Base-by-base conservation (phyloP, 1,140 invertebrate genomes). In the Zophobas atratus region DNA sequence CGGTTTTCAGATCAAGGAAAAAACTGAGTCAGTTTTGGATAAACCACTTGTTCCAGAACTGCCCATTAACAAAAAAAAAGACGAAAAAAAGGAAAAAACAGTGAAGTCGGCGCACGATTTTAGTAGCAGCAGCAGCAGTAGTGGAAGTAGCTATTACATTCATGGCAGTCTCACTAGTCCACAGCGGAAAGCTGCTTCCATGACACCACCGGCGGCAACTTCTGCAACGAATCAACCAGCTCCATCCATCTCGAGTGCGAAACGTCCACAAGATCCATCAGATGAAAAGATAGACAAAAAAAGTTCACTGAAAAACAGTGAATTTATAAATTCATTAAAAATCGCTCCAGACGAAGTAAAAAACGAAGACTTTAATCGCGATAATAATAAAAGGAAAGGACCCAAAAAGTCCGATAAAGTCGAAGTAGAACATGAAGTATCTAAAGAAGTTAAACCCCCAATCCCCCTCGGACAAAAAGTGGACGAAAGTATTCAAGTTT, bases 401-500 rank as follows among this genome's bases (percentile, higher is more conserved):
- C 43, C 43, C 20, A 20, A 20, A 20, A 20, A 20, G 20, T 20
- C 20, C 20, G 20, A 20, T 20, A 20, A 20, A 20, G 20, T 46
- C 43, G 43, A 46, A 3, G 43, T 46, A 8, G 43, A 46, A 46
- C 43, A 46, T 46, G 43, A 46, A 46, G 43, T 46, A 4, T 46
- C 43, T 3, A 46, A 46, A 46, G 43, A 46, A 46, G 8, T 8
- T 3, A 46, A 46, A 8, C 43, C 43, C 43, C 3, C 43, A 8
- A 8, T 4, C 8, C 43, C 43, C 43, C 3, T 4, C 3, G 43
- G 4, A 6, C 49, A 20, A 20, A 51, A 51, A 51, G 43, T 46
- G 3, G 43, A 46, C 8, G 49, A 5, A 4, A 51, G 20, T 20
- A n/a, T 51, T 4, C 60, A 67, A 67, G 60, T 67, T 41, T 67